Percentiles rank a stretch among this genome's conserved stretches.
Conservation (phyloP, 2,888 invertebrate species). For the Rhorus exstirpatorius region DNA sequence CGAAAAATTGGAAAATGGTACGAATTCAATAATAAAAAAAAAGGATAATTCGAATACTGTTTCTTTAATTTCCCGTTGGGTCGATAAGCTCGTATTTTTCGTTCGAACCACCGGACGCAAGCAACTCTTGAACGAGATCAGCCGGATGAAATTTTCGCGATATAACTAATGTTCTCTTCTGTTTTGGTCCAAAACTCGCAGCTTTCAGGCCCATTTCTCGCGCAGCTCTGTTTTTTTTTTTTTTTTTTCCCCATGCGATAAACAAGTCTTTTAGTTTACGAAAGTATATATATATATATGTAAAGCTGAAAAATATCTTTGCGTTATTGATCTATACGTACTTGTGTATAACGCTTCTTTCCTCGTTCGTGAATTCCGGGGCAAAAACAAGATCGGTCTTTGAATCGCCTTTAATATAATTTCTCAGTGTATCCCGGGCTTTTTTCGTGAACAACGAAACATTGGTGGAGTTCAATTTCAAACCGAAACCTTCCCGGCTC, state of each 20-base stretch:
- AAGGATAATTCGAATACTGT: conserved; percentile 26
- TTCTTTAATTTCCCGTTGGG: conserved; percentile 75
- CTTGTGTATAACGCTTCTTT: conserved; percentile 89
- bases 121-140: conserved; percentile 86
- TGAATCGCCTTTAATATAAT: conserved; percentile 79
- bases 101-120: conserved; percentile 86
- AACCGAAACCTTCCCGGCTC: conserved; percentile 82
- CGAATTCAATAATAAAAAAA: conserved; percentile 33
- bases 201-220: conserved; percentile 86
- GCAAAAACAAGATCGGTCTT: conserved; percentile 88
- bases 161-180: conserved; percentile 86
- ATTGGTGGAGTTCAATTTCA: conserved; percentile 78
- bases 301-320: neutral
- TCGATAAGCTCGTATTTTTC: conserved; percentile 87
- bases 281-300: neutral
- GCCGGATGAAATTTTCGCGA: conserved; percentile 86
- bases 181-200: conserved; percentile 86
- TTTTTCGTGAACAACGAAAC: conserved; percentile 81
- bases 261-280: neutral
- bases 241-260: conserved; percentile 21
- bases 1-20: conserved; percentile 21
- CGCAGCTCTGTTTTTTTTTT: conserved; percentile 82
- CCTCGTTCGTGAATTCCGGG: conserved; percentile 89
- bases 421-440: conserved; percentile 86
- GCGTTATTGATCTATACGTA: conserved; percentile 76